Base-by-base conservation (phyloP, 2,888 invertebrate species). In the Spatulosminthurus flaviceps region DNA sequence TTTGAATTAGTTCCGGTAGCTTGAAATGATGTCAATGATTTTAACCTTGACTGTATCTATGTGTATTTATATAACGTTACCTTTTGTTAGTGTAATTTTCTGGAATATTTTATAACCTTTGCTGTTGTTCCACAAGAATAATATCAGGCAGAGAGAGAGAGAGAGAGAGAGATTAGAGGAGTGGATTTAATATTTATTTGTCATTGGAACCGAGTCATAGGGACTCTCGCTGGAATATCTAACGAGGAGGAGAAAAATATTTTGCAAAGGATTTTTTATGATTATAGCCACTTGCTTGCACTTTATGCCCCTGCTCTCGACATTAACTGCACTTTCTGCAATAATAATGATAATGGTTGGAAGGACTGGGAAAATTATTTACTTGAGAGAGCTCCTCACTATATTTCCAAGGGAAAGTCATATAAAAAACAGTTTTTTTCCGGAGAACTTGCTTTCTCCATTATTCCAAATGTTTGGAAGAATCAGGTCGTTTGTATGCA, bases 401-500 rank as follows among this genome's bases (percentile, higher is more conserved):
- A 9, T 21, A 26, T 21, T 22, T 22, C 66, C 5, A 19, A 13
- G n/a, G 51, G 51, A 19, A 51, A 51, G 51, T 51, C 16, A 11
- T 51, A 19, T 51, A 19, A 13, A 51, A 51, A n/a, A n/a, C n/a
- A n/a, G n/a, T n/a, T n/a, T n/a, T n/a, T n/a, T n/a, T n/a, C n/a
- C n/a, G n/a, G n/a, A n/a, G n/a, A n/a, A 51, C 19, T 67, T 67
- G 64, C 22, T 64, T 64, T 67, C 28, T 5, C 26, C 67, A 67
- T 29, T 24, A 29, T 67, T n/a, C 29, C 2, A 16, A 26, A 67
- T 67, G 67, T 26, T 67, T n/a, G n/a, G 1, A 26, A 67, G n/a
- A 26, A 29, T 28, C 19, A 34, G 22, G 64, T 75, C 75, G 66
- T 75, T 75, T 72, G 43, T 75, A 64, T 75, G 64, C 28, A 21